Percentiles rank a stretch among this genome's conserved stretches.
phyloP scores from a whole-genome alignment of 1,140 invertebrate genomes.

The Rhagoletis zephyria region DNA sequence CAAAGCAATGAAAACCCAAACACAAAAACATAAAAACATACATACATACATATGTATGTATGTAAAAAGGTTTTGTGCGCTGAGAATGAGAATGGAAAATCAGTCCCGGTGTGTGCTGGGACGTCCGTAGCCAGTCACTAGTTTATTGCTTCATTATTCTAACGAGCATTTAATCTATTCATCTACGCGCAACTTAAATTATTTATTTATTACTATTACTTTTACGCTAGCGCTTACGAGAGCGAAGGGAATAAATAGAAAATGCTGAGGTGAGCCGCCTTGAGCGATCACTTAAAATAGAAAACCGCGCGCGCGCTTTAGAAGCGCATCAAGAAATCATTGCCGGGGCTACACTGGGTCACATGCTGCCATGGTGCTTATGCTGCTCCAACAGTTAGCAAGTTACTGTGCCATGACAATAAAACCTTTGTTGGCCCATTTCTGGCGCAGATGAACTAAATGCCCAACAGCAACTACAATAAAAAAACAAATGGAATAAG shows the following conservation, averaged over 20 bases:
- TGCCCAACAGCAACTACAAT: no score
- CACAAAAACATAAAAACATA: neutral
- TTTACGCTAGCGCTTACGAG: neutral
- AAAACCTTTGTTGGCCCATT: slow-evolving; percentile 22
- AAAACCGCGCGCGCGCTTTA: slow-evolving; percentile 4
- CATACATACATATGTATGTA: neutral
- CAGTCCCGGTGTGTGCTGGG: neutral
- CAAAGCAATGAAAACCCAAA: slow-evolving; percentile 35
- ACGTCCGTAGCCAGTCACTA: neutral
- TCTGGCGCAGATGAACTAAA: neutral
- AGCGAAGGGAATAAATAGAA: neutral
- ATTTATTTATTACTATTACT: slow-evolving; percentile 9
- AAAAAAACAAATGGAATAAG: no score
- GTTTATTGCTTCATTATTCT: neutral
- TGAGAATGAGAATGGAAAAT: slow-evolving; percentile 43
- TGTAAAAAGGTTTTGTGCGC: neutral
- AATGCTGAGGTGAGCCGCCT: no score
- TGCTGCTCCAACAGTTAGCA: neutral
- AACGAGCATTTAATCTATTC: neutral
- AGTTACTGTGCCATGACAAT: slow-evolving; percentile 29
- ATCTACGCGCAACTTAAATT: neutral
- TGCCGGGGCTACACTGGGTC: neutral
- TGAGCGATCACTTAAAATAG: neutral
- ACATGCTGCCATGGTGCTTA: neutral
- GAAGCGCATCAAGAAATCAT: slow-evolving; percentile 14